These are phyloP conservation scores for Columba janthina DNA, from an alignment of 2,113 vertebrate genomes.

Conservation along the genomic window DNA sequence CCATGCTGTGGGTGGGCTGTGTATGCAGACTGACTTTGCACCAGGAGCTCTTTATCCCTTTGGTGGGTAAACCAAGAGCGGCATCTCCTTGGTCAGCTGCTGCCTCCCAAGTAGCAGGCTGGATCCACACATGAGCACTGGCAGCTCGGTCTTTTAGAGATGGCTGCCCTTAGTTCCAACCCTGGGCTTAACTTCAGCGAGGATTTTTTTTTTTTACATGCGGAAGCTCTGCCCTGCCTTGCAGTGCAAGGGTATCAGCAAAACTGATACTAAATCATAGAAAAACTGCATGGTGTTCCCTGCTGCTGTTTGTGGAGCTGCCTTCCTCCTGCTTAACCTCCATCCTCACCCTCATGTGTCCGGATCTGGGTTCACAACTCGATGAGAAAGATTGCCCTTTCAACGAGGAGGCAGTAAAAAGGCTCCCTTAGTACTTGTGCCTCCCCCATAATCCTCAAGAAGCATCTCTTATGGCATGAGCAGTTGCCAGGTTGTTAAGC, in stretches of 20 bases:
- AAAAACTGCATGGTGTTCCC: neutral
- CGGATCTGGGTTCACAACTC: neutral
- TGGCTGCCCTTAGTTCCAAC: rapidly evolving
- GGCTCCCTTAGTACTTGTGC: neutral
- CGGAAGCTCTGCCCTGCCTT: neutral
- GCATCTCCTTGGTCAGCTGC: neutral
- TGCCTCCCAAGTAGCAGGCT: neutral
- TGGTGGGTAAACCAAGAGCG: neutral
- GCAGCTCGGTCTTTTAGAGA: neutral
- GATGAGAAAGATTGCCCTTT: neutral
- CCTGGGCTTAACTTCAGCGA: neutral
- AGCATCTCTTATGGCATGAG: neutral
- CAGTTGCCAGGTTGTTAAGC: neutral
- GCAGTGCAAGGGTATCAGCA: neutral
- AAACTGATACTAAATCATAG: neutral
- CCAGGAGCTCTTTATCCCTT: neutral
- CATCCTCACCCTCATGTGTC: neutral
- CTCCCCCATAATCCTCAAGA: neutral
- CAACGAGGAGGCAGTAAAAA: neutral
- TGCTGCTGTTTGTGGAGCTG: rapidly evolving
- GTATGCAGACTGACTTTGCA: neutral
- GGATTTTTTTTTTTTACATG: neutral
- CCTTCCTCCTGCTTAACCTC: neutral
- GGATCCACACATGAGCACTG: neutral
- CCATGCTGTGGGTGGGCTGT: neutral